Base-by-base conservation (phyloP, 1,140 invertebrate genomes). In the Drepana arcuata region DNA sequence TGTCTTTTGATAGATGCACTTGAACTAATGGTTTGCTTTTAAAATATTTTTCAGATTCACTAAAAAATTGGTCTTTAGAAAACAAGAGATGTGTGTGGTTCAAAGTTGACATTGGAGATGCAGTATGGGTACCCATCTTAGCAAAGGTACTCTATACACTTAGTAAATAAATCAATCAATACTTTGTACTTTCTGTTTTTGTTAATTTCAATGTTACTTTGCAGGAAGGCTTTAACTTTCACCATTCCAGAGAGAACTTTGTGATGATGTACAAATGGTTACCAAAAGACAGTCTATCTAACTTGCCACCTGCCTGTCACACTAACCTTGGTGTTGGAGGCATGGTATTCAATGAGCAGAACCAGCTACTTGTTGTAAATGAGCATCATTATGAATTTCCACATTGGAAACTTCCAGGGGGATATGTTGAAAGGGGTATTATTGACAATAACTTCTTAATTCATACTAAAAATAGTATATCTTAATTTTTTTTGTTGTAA, bases 331-430 rank as follows among this genome's bases (percentile, higher is more conserved):
- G 95, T 40, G 92, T 94, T 13, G 95, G 93, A 16, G 94, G 91
- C 4, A 86, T 96, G 57, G 92, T 97, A 6, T 85, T 95, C 2
- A 93, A 96, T 68, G 87, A 91, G 2, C 72, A 88, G n/a, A 84
- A 90, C 34, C 86, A 96, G 80, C 78, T 97, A 30, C 84, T 96
- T 18, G 92, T 94, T 1, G 90, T 96, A 0, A 86, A 87, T 47
- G 94, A 96, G 60, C 89, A 88, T 62, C 90, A 87, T 71, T 84
- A 86, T 34, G 66, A 86, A 23, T 70, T 78, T 18, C 68, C 78
- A 6, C 83, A 87, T 58, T 97, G 95, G 95, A 98, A 98, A 82
- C 84, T 97, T n/a, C 95, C 95, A 15, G 95, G 95, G 34, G 95
- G 95, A 39, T 93, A 94, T 83, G 91, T 95, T 11, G 93, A 97